Base-by-base conservation (phyloP, 2,113 vertebrate genomes). In the Bos javanicus region DNA sequence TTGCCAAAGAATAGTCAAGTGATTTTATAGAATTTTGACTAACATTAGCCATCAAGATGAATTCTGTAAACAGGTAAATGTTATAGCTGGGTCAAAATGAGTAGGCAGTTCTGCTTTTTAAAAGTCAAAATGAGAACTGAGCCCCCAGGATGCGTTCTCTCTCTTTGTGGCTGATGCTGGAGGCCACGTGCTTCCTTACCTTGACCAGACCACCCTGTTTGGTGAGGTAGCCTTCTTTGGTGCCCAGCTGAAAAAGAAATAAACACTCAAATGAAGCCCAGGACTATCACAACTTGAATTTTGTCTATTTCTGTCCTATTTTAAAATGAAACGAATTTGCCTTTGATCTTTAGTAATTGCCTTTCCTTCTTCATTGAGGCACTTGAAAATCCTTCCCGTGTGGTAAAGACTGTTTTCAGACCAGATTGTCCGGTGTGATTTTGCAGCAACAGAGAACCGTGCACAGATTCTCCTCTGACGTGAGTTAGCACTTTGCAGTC, bases 201-300 rank as follows among this genome's bases (percentile, higher is more conserved):
- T 99, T 99, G 83, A 99, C 98, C 86, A 99, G 94, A 43, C 98
- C 99, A 28, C 99, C 99, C 98, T 99, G 99, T 98, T 99, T 99
- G 98, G 99, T 98, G 96, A 99, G 99, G 97, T 99, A 99, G 6
- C 99, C 99, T 98, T 99, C 99, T 96, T 99, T 99, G 10, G 99
- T 99, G 15, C 99, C 99, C 48, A 99, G 98, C 99, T 99, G 99
- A 60, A 98, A 98, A 98, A 97, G 50, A 96, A 94, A 98, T 16
- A 98, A 96, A 28, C 33, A 90, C 7, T 39, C 26, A 3, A 12
- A 13, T 97, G 76, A 95, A 94, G 52, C 3, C 28, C 39, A 59
- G 87, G 50, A 12, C 4, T 2, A 7, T n/a, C 50, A 16, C 43
- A 67, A 21, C 28, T 33, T 10, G 23, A 82, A 6, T 30, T 81